Conservation (phyloP, 2,113 vertebrate genomes). For the Dasyprocta punctata region DNA sequence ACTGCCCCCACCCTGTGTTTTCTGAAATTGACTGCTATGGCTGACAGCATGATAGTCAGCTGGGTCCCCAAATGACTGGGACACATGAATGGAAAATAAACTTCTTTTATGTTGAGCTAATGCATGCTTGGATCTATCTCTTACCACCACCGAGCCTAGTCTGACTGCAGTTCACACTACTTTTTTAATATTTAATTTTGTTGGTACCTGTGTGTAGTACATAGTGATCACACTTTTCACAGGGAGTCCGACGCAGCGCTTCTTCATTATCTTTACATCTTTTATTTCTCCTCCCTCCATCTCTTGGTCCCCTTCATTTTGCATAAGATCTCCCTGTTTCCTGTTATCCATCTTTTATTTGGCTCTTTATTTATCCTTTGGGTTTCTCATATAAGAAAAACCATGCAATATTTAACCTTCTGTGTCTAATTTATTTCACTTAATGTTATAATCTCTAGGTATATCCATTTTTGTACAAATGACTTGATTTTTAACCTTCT, state of each 20-base stretch:
- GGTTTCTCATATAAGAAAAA: not conserved
- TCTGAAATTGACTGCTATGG: not conserved
- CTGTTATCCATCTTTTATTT: not conserved
- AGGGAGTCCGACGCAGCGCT: not conserved
- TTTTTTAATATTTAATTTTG: not conserved
- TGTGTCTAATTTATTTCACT: not conserved
- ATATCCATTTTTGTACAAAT: not conserved
- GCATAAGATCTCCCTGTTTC: not conserved
- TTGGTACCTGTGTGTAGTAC: not conserved
- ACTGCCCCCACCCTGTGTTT: accelerated
- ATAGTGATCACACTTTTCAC: not conserved
- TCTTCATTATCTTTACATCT: not conserved
- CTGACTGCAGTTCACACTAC: not conserved
- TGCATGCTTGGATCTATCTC: not conserved
- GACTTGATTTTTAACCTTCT: not conserved
- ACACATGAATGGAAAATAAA: not conserved
- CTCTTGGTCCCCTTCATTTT: not conserved
- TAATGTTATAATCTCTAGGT: not conserved
- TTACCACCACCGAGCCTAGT: not conserved
- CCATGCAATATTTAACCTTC: not conserved
- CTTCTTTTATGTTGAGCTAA: not conserved
- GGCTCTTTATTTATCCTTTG: not conserved
- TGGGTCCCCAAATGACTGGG: not conserved
- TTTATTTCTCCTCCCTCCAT: not conserved
- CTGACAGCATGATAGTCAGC: not conserved